Percentiles rank a stretch among this genome's conserved stretches.
Evolutionary conservation across 1,140 invertebrate genomes (phyloP).

Genomic region (Cryptotermes secundus): DNA sequence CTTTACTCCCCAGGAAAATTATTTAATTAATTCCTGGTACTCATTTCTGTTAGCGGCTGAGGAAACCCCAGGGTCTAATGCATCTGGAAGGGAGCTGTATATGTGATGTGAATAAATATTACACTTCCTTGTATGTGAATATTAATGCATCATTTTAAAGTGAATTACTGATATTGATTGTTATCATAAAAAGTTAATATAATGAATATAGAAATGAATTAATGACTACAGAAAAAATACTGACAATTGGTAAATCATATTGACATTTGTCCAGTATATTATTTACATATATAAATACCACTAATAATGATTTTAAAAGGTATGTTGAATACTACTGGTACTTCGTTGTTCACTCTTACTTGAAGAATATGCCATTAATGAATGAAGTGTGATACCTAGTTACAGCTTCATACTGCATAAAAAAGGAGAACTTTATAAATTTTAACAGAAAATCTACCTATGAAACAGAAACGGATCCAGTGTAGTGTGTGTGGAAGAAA

Average conservation of each 20-base stretch:
- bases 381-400: neutral
- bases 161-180: neutral
- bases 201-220: neutral
- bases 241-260: neutral
- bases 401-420: neutral
- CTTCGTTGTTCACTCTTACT: neutral
- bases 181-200: conserved; percentile 7
- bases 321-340: neutral
- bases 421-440: neutral
- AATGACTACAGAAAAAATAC: conserved; percentile 4
- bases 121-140: neutral
- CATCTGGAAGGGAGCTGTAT: no score
- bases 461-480: neutral
- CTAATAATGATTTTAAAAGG: neutral
- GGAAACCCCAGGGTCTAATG: no score
- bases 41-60: no score
- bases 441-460: neutral
- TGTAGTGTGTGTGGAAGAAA: neutral
- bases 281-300: conserved; percentile 10
- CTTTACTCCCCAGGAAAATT: no score
- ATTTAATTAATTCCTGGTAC: no score
- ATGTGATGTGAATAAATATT: no score
- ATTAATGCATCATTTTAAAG: neutral
- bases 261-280: neutral
- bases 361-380: neutral